Evolutionary conservation across 2,113 vertebrate genomes (phyloP).

Genomic region (Seriola quinqueradiata): DNA sequence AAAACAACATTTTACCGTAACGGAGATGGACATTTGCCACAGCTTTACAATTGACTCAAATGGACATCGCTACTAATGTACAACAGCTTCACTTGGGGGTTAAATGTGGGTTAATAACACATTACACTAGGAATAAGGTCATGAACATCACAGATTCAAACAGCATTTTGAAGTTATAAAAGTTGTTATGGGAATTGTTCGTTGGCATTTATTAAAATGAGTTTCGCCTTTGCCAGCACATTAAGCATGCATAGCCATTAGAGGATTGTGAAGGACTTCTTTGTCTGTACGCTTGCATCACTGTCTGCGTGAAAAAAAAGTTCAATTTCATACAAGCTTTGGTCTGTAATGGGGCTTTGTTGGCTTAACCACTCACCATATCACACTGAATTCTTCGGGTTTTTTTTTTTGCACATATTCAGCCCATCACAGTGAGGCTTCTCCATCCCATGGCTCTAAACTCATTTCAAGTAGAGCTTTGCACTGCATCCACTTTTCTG

Average conservation of each 20-base stretch:
- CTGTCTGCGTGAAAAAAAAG: neutral
- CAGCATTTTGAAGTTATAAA: neutral
- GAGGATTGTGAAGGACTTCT: neutral
- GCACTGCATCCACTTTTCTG: neutral
- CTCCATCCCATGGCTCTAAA: neutral
- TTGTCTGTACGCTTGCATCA: slow-evolving; percentile 14
- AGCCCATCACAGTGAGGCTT: neutral
- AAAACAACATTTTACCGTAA: slow-evolving; percentile 14
- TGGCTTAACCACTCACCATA: slow-evolving; percentile 8
- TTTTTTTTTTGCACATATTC: neutral
- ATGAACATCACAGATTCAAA: neutral
- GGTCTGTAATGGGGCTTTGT: slow-evolving; percentile 20
- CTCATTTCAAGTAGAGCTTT: neutral
- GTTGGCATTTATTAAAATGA: neutral
- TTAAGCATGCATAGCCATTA: neutral
- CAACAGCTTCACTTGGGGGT: slow-evolving; percentile 1
- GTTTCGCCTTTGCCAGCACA: neutral
- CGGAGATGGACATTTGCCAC: neutral
- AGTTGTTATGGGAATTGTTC: neutral
- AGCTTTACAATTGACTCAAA: slow-evolving; percentile 11
- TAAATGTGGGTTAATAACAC: slow-evolving; percentile 6
- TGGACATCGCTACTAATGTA: neutral
- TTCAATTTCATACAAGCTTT: slow-evolving; percentile 10
- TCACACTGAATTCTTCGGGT: neutral
- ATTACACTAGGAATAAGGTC: neutral